These are phyloP conservation scores for Globodera rostochiensis DNA, from an alignment of 1,140 invertebrate genomes.

Conservation along the genomic window DNA sequence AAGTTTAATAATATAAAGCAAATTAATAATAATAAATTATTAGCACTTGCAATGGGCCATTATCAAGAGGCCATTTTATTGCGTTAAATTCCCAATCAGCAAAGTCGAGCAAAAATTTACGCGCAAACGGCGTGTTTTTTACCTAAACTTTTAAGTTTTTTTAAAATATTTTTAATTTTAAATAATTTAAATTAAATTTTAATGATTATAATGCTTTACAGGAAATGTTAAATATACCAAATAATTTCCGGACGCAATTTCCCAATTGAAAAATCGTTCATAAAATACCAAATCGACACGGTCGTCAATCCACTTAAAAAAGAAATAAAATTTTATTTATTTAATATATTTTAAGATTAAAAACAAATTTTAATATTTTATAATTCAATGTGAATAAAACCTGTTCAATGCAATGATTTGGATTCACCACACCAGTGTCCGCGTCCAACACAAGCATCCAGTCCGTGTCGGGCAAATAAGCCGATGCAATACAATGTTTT, in stretches of 20 bases:
- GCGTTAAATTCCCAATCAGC: constrained; percentile 55
- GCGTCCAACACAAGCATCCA: constrained; percentile 61
- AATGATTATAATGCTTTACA: too few relatives aligned
- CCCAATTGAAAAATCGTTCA: constrained; percentile 62
- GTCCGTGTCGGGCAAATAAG: constrained; percentile 58
- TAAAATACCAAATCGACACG: constrained; percentile 57
- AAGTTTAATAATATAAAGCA: background rate
- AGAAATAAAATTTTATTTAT: too few relatives aligned
- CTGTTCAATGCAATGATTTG: constrained; percentile 44
- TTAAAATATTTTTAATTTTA: constrained; percentile 13
- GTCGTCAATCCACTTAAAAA: constrained; percentile 53
- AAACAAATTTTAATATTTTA: too few relatives aligned
- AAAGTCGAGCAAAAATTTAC: constrained; percentile 53
- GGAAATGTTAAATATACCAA: constrained; percentile 27
- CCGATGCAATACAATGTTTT: constrained; percentile 63
- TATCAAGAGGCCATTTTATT: constrained; percentile 53
- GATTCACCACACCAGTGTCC: constrained; percentile 48
- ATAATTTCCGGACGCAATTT: constrained; percentile 59
- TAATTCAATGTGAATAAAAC: too few relatives aligned
- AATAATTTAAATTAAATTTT: background rate
- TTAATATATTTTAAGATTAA: too few relatives aligned
- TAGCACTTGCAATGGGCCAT: constrained; percentile 50
- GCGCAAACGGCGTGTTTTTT: constrained; percentile 53
- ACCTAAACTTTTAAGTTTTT: constrained; percentile 32
- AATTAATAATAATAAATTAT: background rate